phyloP scores from a whole-genome alignment of 2,888 invertebrate species.

The Seira ritae region DNA sequence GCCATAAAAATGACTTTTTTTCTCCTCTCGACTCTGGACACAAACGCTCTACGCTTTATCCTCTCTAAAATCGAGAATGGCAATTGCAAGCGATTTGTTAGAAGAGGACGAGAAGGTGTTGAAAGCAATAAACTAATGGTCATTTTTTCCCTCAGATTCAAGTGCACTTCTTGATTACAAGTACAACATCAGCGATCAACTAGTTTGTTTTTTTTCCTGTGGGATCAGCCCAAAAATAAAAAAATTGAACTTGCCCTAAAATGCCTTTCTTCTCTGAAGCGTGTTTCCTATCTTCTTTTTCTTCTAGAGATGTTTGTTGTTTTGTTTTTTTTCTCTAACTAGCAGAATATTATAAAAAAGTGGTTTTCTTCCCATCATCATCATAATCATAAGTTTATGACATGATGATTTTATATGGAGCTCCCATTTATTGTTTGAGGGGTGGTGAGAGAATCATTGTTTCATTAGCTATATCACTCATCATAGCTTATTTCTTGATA shows the following conservation, averaged over 20 bases:
- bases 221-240: not conserved
- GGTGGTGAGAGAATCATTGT: conserved; percentile 19
- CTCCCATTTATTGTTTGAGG: conserved; percentile 5
- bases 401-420: conserved; percentile 38
- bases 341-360: not conserved
- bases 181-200: too few relatives aligned
- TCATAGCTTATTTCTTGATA: not conserved
- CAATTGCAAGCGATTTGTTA: too few relatives aligned
- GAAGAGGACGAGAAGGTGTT: too few relatives aligned
- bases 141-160: too few relatives aligned
- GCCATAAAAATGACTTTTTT: too few relatives aligned
- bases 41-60: too few relatives aligned
- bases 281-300: not conserved
- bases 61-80: too few relatives aligned
- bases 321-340: too few relatives aligned
- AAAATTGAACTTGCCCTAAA: not conserved
- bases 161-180: too few relatives aligned
- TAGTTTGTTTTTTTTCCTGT: too few relatives aligned
- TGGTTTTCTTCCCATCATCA: not conserved
- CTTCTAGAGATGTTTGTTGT: too few relatives aligned
- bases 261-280: not conserved
- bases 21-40: too few relatives aligned
- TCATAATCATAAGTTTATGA: conserved; percentile 44
- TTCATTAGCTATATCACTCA: not conserved
- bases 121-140: not conserved